A percentile compares a stretch with the other conserved stretches of the same genome.
phyloP scores from a whole-genome alignment of 2,888 invertebrate genomes.

The Parasteatoda lunata region DNA sequence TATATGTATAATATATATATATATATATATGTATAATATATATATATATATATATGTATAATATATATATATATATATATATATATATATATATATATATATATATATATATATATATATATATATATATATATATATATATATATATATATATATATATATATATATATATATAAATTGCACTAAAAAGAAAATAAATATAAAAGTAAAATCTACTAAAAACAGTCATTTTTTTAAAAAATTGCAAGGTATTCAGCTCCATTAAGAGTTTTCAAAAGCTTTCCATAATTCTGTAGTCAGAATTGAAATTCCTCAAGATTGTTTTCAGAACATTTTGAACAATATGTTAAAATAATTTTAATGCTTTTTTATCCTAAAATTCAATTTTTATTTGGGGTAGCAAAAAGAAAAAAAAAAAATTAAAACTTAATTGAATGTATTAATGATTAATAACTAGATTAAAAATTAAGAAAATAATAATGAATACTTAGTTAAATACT shows the following conservation, averaged over 20 bases:
- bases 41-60: not conserved
- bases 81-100: not conserved
- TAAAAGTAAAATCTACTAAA: not conserved
- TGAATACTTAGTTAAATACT: not conserved
- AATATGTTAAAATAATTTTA: too few species aligned
- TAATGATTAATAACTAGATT: too few species aligned
- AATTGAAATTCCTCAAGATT: not conserved
- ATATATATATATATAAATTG: not conserved
- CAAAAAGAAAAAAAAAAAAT: too few species aligned
- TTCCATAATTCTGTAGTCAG: not conserved
- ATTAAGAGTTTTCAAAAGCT: too few species aligned
- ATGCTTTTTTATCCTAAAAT: too few species aligned
- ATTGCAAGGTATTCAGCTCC: too few species aligned
- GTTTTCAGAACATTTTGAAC: too few species aligned
- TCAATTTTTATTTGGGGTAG: too few species aligned
- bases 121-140: not conserved
- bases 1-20: not conserved
- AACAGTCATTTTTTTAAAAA: not conserved
- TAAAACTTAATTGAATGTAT: too few species aligned
- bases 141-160: not conserved
- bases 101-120: not conserved
- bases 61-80: not conserved
- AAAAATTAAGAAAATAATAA: too few species aligned
- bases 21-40: not conserved
- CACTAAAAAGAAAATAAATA: not conserved